Evolutionary conservation across 2,113 vertebrate species (phyloP), one percentile per base, ranked within the genome.

Genomic region (Aphyosemion australe): DNA sequence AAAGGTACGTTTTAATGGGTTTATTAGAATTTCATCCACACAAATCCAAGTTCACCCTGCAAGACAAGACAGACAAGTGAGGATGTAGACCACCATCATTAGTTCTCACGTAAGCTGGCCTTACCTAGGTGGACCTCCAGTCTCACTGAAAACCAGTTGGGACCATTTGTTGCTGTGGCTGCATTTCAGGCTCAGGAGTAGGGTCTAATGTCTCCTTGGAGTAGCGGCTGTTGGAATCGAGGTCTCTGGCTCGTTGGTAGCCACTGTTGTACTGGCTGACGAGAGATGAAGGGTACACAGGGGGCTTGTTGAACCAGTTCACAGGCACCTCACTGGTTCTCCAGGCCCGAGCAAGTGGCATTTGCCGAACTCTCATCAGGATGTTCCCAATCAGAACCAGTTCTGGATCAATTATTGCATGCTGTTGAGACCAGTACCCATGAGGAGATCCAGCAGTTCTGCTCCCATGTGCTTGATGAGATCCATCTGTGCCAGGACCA

Each of bases 321-420:
- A 12, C 1, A 6, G 56, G 41, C 13, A 31, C 41, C 6, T 45
- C 19, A 15, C 14, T 26, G 6, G 41, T 21, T 8, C n/a, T 45
- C 56, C 56, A 59, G 19, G 41, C 6, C 41, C 31, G 39, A 31
- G 41, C 56, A 21, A 45, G 41, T 26, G 56, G 56, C 56, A 59
- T 59, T 26, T 43, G 41, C 45, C 15, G 41, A 45, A 43, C 3
- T 45, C 8, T 45, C 14, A 26, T 21, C 13, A 59, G 21, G 19
- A 12, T 31, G 15, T 43, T 59, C 14, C 56, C 41, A 5, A 45
- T 26, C 3, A 26, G 13, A 5, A 43, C 4, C 2, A 45, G 3
- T n/a, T 59, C 56, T 26, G 41, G 19, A 6, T 45, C 56, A 21
- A 59, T 5, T 31, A 14, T 8, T 41, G n/a, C 5, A 41, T 16